Base-by-base conservation (phyloP, 2,888 invertebrate genomes). In the Diabrotica balteata region DNA sequence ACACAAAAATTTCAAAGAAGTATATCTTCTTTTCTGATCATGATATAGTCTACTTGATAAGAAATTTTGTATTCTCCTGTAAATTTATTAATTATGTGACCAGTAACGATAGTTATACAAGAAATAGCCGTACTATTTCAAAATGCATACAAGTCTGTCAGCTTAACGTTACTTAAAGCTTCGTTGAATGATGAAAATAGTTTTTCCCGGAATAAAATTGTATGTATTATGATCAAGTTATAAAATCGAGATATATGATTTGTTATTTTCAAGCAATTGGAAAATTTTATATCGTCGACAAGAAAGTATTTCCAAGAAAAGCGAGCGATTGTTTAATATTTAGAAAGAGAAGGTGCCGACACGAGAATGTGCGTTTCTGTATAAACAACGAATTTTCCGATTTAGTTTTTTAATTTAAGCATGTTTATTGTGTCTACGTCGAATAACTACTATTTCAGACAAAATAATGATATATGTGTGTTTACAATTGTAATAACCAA, bases 261-360 rank as follows among this genome's bases (percentile, higher is more conserved):
- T 55, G 55, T 55, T 55, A 55, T 45, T 55, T 45, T 44, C 43
- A 17, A 55, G 7, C 55, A 32, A 55, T 45, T 55, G 55, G 55
- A 8, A 53, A 45, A 55, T 55, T 44, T 54, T 7, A 54, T 42
- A 55, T 55, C 10, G 17, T n/a, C 55, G 17, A 55, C 8, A 17
- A 45, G 44, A 55, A 44, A 55, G n/a, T 11, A 43, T 17, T 55
- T 55, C 55, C 44, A 10, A 8, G 17, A 55, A 55, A 44, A 45
- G n/a, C 55, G 11, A 55, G 17, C 11, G 45, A 55, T 45, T 54
- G n/a, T 55, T 55, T 55, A 44, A 55, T 55, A 44, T 55, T 45
- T 55, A 55, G 55, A 55, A 8, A 9, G 46, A 46, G 46, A 46
- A 46, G 46, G 46, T 46, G 46, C 8, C 9, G 46, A 46, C 46